Evolutionary conservation across 2,888 invertebrate genomes (phyloP).

Genomic region (Drosophila phalerata): DNA sequence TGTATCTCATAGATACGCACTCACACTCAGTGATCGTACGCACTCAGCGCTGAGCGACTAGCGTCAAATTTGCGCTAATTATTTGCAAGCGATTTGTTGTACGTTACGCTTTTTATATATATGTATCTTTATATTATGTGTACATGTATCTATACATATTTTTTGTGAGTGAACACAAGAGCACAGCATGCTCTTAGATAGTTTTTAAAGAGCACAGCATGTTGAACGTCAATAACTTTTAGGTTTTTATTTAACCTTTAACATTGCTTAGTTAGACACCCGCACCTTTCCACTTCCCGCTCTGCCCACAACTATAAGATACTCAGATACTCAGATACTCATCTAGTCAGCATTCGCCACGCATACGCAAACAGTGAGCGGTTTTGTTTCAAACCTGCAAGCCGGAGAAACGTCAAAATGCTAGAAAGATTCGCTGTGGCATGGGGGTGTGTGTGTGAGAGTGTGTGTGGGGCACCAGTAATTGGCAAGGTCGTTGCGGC

Average conservation of each 20-base stretch:
- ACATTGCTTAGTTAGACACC: constrained; percentile 36
- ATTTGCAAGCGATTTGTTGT: constrained; percentile 69
- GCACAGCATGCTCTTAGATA: constrained; percentile 35
- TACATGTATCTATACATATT: constrained; percentile 1
- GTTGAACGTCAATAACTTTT: constrained; percentile 25
- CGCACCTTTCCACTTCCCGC: neutral
- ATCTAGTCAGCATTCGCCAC: constrained; percentile 55
- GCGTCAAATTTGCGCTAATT: constrained; percentile 79
- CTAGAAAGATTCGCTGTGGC: constrained; percentile 3
- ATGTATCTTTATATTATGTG: neutral
- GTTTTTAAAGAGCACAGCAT: constrained; percentile 33
- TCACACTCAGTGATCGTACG: constrained; percentile 31
- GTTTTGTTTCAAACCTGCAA: constrained; percentile 16
- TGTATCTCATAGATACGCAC: constrained; percentile 55
- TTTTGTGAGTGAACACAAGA: constrained; percentile 5
- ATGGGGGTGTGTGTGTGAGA: neutral
- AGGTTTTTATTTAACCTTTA: constrained; percentile 67
- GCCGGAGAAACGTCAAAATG: constrained; percentile 32
- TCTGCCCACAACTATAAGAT: constrained; percentile 17
- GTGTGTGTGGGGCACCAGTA: constrained; percentile 57
- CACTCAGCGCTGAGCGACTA: constrained; percentile 60
- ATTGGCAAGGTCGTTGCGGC: constrained; percentile 84
- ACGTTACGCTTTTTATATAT: constrained; percentile 5
- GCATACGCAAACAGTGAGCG: constrained; percentile 64
- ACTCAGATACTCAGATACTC: constrained; percentile 39